Conservation (phyloP, 2,113 vertebrate genomes). For the Hydropotes inermis region DNA sequence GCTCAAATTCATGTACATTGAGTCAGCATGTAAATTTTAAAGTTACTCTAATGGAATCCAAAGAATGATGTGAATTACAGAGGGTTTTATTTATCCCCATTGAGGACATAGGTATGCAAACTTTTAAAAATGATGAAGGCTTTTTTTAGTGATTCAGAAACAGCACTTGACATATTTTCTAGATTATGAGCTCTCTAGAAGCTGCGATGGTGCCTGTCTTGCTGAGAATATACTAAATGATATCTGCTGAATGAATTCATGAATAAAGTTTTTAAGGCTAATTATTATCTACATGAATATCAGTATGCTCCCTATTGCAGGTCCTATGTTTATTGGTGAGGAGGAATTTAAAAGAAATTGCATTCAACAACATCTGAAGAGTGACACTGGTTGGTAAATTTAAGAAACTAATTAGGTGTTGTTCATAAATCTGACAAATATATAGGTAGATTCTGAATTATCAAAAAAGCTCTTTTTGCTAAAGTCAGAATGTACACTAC, state of each 20-base stretch:
- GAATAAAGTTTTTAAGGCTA: neutral
- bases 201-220: rapidly evolving
- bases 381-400: neutral
- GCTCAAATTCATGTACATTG: neutral
- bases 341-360: neutral
- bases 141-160: neutral
- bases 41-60: neutral
- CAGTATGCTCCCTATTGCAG: neutral
- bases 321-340: neutral
- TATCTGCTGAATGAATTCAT: neutral
- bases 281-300: neutral
- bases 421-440: neutral
- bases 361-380: neutral
- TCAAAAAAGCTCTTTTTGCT: neutral
- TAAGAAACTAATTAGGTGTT: neutral
- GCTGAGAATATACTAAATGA: neutral
- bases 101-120: neutral
- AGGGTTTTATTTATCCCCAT: neutral
- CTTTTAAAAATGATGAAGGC: neutral
- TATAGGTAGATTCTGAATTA: neutral
- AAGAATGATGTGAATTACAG: neutral
- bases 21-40: neutral
- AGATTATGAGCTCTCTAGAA: neutral
- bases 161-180: neutral
- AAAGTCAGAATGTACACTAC: neutral